phyloP scores from a whole-genome alignment of 2,888 invertebrate genomes.

The Mamestra brassicae region DNA sequence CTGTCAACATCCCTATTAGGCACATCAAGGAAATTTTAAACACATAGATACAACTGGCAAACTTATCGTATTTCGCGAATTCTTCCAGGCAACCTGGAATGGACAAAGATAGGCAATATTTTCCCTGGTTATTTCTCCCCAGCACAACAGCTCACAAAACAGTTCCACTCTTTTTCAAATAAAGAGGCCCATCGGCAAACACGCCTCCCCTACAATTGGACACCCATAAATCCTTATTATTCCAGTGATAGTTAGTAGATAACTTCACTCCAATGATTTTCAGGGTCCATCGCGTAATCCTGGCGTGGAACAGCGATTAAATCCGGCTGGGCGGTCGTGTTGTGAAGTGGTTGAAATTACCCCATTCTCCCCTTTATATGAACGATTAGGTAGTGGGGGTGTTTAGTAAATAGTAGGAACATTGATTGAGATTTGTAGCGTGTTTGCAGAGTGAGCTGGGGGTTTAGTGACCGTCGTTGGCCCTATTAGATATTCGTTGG shows the following conservation, averaged over 20 bases:
- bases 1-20: too few species aligned
- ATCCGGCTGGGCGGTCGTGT: constrained; percentile 57
- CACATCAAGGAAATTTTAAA: too few species aligned
- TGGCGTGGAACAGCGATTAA: constrained; percentile 48
- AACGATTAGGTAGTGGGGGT: constrained; percentile 47
- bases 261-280: constrained; percentile 57
- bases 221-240: constrained; percentile 54
- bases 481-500: constrained; percentile 4
- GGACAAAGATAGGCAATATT: background rate
- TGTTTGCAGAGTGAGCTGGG: constrained; percentile 25
- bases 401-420: constrained; percentile 47
- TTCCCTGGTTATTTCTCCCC: background rate
- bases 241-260: constrained; percentile 53
- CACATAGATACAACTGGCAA: too few species aligned
- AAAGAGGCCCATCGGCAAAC: background rate
- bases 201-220: constrained; percentile 26
- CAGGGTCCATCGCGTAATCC: constrained; percentile 57
- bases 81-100: too few species aligned
- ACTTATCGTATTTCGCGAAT: too few species aligned
- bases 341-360: constrained; percentile 59
- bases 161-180: background rate
- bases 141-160: too few species aligned
- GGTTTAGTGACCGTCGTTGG: background rate
- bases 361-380: constrained; percentile 46
- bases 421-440: constrained; percentile 43